phyloP scores from a whole-genome alignment of 2,888 invertebrate genomes.

The Stenodera caucasica region DNA sequence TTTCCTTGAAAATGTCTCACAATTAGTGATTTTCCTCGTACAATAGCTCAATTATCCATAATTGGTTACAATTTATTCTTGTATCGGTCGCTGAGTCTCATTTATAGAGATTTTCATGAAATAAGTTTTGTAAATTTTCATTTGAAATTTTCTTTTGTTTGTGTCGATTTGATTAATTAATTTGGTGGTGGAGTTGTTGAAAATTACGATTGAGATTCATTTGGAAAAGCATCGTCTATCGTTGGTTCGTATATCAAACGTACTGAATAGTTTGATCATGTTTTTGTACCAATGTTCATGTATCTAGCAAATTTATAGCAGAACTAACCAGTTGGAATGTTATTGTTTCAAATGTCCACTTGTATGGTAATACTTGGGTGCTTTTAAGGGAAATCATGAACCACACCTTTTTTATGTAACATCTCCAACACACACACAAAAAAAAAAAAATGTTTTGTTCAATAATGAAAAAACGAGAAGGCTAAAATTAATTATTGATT shows the following conservation, averaged over 20 bases:
- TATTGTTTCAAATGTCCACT: constrained; percentile 37
- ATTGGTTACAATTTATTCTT: too few relatives aligned
- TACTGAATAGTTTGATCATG: constrained; percentile 9
- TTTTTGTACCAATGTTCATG: constrained; percentile 10
- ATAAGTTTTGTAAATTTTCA: too few relatives aligned
- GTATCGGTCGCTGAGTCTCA: too few relatives aligned
- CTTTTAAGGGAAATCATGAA: constrained; percentile 3
- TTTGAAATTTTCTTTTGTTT: too few relatives aligned
- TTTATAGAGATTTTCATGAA: too few relatives aligned
- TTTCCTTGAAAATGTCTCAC: too few relatives aligned
- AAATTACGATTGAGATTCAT: neutral
- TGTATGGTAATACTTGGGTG: constrained; percentile 33
- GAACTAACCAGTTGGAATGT: constrained; percentile 37
- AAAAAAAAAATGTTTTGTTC: too few relatives aligned
- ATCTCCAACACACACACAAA: neutral
- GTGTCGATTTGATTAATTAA: too few relatives aligned
- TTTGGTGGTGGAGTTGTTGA: neutral
- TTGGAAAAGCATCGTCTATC: neutral
- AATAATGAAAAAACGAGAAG: too few relatives aligned
- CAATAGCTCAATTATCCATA: too few relatives aligned
- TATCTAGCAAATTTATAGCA: constrained; percentile 30
- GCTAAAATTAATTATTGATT: too few relatives aligned
- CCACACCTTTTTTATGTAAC: constrained; percentile 6
- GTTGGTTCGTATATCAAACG: constrained; percentile 1
- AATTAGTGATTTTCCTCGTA: too few relatives aligned